A percentile compares a stretch with the other conserved stretches of the same genome.
Evolutionary conservation across 2,888 invertebrate species (phyloP).

Genomic region (Xylota sylvarum): DNA sequence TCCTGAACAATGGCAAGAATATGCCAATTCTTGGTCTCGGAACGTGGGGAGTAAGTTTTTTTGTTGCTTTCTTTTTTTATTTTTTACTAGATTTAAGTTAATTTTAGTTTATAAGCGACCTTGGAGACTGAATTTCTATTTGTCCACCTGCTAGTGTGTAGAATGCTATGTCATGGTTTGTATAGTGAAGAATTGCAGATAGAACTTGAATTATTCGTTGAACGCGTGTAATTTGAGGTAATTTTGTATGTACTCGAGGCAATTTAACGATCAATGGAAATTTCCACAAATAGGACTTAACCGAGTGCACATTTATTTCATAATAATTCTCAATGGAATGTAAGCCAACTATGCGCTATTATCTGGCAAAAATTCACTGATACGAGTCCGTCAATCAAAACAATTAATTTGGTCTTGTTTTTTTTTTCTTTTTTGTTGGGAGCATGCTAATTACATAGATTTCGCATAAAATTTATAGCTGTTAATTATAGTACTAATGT

Average conservation of each 20-base stretch:
- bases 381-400: constrained; percentile 29
- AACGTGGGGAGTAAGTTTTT: constrained; percentile 91
- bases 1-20: constrained; percentile 87
- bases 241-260: background rate
- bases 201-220: background rate
- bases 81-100: constrained; percentile 9
- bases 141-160: background rate
- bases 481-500: background rate
- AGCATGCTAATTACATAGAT: constrained; percentile 6
- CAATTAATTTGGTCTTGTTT: background rate
- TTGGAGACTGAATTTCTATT: constrained; percentile 1
- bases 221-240: constrained; percentile 9
- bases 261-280: constrained; percentile 19
- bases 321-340: background rate
- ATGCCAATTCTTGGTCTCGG: constrained; percentile 91
- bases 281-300: constrained; percentile 7
- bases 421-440: background rate
- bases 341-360: background rate
- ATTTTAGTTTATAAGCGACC: constrained; percentile 16
- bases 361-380: constrained; percentile 18
- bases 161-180: background rate
- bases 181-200: background rate
- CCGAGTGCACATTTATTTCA: background rate
- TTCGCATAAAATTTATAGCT: constrained; percentile 14
- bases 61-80: background rate